phyloP scores from a whole-genome alignment of 2,888 invertebrate genomes.

The Calameuta pallipes region DNA sequence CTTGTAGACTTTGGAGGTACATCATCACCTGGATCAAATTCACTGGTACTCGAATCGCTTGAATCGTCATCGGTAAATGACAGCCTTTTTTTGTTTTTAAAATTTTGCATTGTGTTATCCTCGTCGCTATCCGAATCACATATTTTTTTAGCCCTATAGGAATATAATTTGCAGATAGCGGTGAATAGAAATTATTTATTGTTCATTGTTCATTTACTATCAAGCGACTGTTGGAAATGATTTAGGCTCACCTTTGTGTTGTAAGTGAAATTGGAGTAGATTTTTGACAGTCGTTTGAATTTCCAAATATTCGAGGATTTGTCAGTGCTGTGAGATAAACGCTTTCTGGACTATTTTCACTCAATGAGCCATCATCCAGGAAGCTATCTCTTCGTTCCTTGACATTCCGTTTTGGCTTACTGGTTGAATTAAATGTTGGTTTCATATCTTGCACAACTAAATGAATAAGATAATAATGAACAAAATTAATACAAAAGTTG shows the following conservation, averaged over 20 bases:
- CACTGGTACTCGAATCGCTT: conserved; percentile 53
- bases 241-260: conserved; percentile 27
- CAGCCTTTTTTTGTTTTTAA: conserved; percentile 29
- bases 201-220: background rate
- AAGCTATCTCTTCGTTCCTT: conserved; percentile 42
- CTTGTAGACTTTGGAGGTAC: conserved; percentile 45
- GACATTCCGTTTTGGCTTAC: conserved; percentile 24
- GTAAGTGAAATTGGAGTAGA: conserved; percentile 18
- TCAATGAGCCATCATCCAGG: conserved; percentile 44
- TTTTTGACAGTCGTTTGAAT: background rate
- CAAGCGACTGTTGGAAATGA: background rate
- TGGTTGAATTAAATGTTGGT: conserved; percentile 27
- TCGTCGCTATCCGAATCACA: conserved; percentile 55
- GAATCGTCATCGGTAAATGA: conserved; percentile 52
- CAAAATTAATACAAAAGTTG: background rate
- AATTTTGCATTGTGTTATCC: conserved; percentile 21
- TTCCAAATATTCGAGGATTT: conserved; percentile 34
- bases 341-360: conserved; percentile 30
- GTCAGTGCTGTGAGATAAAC: conserved; percentile 59
- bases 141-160: conserved; percentile 40
- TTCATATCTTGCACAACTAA: conserved; percentile 17
- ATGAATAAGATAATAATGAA: background rate
- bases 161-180: background rate
- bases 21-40: conserved; percentile 60
- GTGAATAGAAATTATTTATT: background rate